Evolutionary conservation across 2,113 vertebrate species (phyloP), one percentile per base, ranked within the genome.

Genomic region (Percopsis transmontana): DNA sequence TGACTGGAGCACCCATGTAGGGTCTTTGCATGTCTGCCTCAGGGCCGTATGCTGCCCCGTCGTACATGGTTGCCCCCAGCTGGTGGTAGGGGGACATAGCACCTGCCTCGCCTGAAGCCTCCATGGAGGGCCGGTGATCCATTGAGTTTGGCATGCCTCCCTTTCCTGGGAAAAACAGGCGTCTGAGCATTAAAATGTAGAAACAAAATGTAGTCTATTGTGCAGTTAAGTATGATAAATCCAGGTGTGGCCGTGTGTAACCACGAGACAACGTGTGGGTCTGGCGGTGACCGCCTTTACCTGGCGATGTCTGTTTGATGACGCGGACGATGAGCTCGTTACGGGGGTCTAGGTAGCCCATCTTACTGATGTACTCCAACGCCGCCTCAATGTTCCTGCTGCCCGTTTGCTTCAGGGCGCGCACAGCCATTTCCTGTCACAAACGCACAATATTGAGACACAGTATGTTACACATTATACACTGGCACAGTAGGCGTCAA

Each of bases 321-420:
- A 99, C 96, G 0, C 95, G 93, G 15, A 99, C 97, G 11, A 99
- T 99, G 85, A 97, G 96, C 66, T 99, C 97, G 13, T 95, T 98
- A 77, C 94, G 93, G 0, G 97, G 96, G 78, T 99, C 97, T 61
- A 99, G 88, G 87, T 99, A 99, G 75, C 97, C 93, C 97, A 99
- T 99, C 85, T 99, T 99, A 74, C 97, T 98, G 88, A 99, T 99
- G 81, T 94, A 99, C 48, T 99, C 97, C 68, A 99, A 83, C 39
- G 97, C 97, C 0, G 97, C 96, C 79, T 99, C 96, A 1, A 99
- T 97, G 72, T 95, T 98, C 77, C 97, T 94, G 85, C 95, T 99
- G 62, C 96, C 96, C 0, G 97, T 99, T 88, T 99, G 97, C 90
- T 99, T 99, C 76, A 99, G 90, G 0, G 97, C 97, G 45, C 96